Evolutionary conservation across 2,888 invertebrate species (phyloP).

Genomic region (Exocentrus adspersus): DNA sequence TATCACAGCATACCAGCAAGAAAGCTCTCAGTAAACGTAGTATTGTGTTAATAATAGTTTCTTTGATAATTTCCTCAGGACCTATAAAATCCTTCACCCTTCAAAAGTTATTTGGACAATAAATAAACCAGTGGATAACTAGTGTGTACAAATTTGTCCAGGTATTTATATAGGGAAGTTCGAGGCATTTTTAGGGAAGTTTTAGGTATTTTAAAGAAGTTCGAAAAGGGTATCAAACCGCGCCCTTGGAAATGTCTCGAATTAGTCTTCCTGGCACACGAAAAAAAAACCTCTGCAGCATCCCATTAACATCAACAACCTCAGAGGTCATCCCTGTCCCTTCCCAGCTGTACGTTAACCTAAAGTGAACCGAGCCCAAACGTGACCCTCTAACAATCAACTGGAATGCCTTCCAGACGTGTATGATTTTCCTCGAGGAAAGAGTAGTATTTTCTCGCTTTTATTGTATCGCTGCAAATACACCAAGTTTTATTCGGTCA

Average conservation of each 20-base stretch:
- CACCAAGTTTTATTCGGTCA: slow-evolving; percentile 15
- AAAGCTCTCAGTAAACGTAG: too few relatives aligned
- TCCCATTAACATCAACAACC: neutral
- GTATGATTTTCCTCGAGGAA: slow-evolving; percentile 6
- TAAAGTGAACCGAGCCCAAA: slow-evolving; percentile 10
- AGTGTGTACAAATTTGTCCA: too few relatives aligned
- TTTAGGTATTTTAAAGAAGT: too few relatives aligned
- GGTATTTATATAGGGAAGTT: too few relatives aligned
- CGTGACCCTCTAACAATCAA: slow-evolving; percentile 22
- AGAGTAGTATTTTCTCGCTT: slow-evolving; percentile 9
- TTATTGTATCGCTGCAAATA: slow-evolving; percentile 19
- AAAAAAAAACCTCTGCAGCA: neutral
- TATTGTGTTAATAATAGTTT: too few relatives aligned
- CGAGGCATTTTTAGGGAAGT: too few relatives aligned
- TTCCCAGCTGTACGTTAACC: slow-evolving; percentile 12
- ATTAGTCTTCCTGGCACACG: neutral
- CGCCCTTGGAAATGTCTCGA: neutral
- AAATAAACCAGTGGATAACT: too few relatives aligned
- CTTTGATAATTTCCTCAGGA: too few relatives aligned
- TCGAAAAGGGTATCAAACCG: neutral
- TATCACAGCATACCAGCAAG: too few relatives aligned
- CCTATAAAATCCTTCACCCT: too few relatives aligned
- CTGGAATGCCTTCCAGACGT: slow-evolving; percentile 16
- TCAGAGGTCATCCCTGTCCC: slow-evolving; percentile 8
- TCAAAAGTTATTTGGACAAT: too few relatives aligned